A percentile compares a stretch with the other conserved stretches of the same genome.
These are phyloP conservation scores for Lepilemur septentrionalis DNA, from an alignment of 2,797 vertebrate genomes.

Conservation along the genomic window DNA sequence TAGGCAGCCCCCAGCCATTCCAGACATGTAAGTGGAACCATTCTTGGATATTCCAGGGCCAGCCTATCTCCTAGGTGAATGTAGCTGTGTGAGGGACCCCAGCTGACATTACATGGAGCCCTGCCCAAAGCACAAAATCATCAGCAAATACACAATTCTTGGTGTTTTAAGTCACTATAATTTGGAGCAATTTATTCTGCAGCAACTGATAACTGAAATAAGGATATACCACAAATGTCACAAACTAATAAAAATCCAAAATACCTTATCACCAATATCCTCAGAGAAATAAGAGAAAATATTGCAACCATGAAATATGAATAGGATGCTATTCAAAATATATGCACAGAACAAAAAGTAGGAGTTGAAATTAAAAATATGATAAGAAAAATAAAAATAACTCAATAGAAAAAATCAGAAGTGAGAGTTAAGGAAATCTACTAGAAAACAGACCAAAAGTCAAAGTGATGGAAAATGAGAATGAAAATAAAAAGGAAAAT, in stretches of 20 bases:
- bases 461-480: background rate
- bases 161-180: background rate
- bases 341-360: background rate
- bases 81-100: background rate
- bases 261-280: background rate
- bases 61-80: background rate
- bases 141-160: background rate
- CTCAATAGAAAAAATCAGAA: background rate
- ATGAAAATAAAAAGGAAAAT: background rate
- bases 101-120: background rate
- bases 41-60: no score
- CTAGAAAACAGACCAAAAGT: background rate
- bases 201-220: background rate
- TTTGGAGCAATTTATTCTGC: background rate
- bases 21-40: no score
- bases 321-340: background rate
- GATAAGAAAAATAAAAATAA: background rate
- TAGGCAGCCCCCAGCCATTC: background rate
- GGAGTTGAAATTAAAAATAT: background rate
- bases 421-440: background rate
- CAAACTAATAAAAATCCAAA: background rate
- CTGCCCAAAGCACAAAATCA: background rate
- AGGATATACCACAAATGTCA: background rate
- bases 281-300: background rate
- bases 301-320: background rate